These are phyloP conservation scores for Sussaba pulchella DNA, from an alignment of 2,888 invertebrate species.

Conservation along the genomic window DNA sequence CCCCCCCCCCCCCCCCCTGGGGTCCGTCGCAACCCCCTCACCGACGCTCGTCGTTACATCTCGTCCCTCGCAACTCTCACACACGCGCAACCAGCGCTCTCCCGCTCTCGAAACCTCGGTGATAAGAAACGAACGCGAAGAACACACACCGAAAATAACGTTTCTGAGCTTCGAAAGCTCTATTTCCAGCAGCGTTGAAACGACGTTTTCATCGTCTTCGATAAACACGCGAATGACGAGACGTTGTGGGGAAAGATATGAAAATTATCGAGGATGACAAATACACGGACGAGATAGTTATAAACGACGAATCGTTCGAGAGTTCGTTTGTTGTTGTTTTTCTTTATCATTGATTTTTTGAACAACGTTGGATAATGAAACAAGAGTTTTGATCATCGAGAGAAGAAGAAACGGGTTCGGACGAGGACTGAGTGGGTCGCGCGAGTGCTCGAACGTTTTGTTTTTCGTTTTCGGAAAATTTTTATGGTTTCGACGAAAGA, in stretches of 20 bases:
- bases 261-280: neutral
- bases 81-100: constrained; percentile 47
- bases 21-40: neutral
- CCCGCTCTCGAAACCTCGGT: constrained; percentile 58
- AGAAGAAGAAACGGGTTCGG: neutral
- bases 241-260: neutral
- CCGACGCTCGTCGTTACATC: neutral
- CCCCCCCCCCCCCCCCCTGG: neutral
- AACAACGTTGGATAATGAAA: no score
- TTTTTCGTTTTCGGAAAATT: no score
- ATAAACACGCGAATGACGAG: neutral
- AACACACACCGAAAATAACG: constrained; percentile 63
- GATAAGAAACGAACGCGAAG: constrained; percentile 54
- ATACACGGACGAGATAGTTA: neutral
- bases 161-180: constrained; percentile 23
- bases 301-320: neutral
- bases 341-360: no score
- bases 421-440: neutral
- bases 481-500: no score
- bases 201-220: constrained; percentile 13
- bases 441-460: no score
- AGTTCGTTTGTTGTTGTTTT: no score
- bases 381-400: neutral
- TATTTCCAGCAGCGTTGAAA: constrained; percentile 51
- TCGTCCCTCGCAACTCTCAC: constrained; percentile 19